Evolutionary conservation across 2,888 invertebrate genomes (phyloP), one percentile per base, ranked within the genome.

Genomic region (Clunio marinus): DNA sequence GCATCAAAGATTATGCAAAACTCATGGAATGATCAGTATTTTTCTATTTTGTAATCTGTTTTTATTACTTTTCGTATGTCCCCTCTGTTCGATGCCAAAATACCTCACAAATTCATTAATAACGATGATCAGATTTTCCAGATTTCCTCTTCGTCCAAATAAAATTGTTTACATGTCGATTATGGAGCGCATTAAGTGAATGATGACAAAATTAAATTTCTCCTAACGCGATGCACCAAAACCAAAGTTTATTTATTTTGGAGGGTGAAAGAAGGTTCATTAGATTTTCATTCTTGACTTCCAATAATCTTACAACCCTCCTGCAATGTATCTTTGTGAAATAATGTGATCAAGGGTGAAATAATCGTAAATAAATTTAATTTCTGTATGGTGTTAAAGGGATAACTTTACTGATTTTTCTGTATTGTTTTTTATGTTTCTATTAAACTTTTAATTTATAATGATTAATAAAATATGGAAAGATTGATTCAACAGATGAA

Each of bases 301-400:
- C 22, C 7, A 55, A 17, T 7, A 22, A n/a, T 15, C 10, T 35
- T 59, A 20, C 62, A 2, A 62, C 62, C 62, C 62, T 41, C 41
- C n/a, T n/a, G n/a, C n/a, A n/a, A n/a, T n/a, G n/a, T n/a, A n/a
- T 17, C 5, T 32, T 57, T 20, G 17, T 25, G n/a, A n/a, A n/a
- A n/a, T n/a, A n/a, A n/a, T n/a, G 25, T 59, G 35, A 59, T 65
- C 63, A 65, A 65, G 63, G 63, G 63, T 65, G 37, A 65, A 65
- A 65, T 65, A 45, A 65, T 27, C 17, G 46, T 22, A 62, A 65
- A 46, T 58, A 58, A 27, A 58, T 24, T 58, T n/a, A 28, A 58
- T 55, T 55, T 41, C 5, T 17, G 51, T 22, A n/a, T 3, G 2
- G 7, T 17, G 51, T 15, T 22, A 51, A 22, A 51, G 51, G 22